Base-by-base conservation (phyloP, 2,888 invertebrate genomes). In the Lapara coniferarum region DNA sequence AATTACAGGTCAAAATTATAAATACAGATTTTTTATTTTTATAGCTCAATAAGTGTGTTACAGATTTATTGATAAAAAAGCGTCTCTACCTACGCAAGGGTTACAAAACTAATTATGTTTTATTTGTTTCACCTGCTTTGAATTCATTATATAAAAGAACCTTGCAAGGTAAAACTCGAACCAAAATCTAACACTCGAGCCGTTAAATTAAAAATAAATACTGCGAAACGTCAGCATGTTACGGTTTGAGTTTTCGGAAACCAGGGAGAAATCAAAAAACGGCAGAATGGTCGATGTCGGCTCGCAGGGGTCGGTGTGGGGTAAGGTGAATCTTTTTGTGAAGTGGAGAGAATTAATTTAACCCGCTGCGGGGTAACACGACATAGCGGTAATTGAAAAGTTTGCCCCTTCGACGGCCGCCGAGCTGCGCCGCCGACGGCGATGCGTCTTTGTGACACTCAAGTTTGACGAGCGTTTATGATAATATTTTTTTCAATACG, bases 361-460 rank as follows among this genome's bases (percentile, higher is more conserved):
- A 93, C 93, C 93, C 92, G 93, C 93, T 93, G 93, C 93, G 92
- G 93, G 94, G 94, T 92, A 90, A 91, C 93, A 92, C 92, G 94
- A 91, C 93, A 91, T 86, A 85, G 88, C 89, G 87, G 92, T 94
- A 94, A 94, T 94, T 93, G 93, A 92, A 93, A 93, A 94, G 93
- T 93, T 94, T 88, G 91, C 94, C 95, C 94, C 92, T 89, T 76
- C 84, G 85, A 63, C 79, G 84, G 82, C 81, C 83, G 51, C 2
- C 55, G 55, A 79, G 80, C 76, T 80, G 63, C 80, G 80, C 76
- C 80, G 85, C 83, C 84, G 82, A 72, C 86, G 85, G 83, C 84
- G 77, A 79, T 81, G 81, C 83, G 83, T 85, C 87, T 87, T 84
- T 78, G 82, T 82, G 85, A 87, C 84, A 83, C 79, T 82, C 77